Percentiles rank a stretch among this genome's conserved stretches.
Conservation (phyloP, 2,797 vertebrate genomes). For the Antrozous pallidus region DNA sequence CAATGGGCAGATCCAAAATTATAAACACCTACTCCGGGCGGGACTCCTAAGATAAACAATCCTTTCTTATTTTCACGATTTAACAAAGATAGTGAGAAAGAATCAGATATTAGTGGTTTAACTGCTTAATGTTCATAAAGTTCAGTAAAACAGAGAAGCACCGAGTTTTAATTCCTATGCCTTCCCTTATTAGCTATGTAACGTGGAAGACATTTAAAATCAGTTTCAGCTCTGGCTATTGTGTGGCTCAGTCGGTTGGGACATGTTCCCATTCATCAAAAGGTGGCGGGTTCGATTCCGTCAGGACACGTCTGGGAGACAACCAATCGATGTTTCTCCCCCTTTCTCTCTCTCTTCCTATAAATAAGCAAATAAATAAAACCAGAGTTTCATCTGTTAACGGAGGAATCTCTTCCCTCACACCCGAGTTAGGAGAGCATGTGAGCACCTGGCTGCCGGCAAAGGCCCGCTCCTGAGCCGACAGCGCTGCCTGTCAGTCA, state of each 20-base stretch:
- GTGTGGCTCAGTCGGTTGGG: not conserved
- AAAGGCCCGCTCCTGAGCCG: not conserved
- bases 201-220: slow-evolving; percentile 3
- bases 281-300: too few species aligned
- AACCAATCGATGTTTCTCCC: not conserved
- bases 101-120: not conserved
- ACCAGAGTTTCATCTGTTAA: not conserved
- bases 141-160: not conserved
- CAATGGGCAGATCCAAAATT: not conserved
- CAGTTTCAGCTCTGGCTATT: not conserved
- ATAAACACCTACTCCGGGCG: not conserved
- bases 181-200: not conserved
- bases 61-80: not conserved
- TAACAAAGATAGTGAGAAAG: not conserved
- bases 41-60: not conserved
- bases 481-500: not conserved
- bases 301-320: not conserved
- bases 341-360: not conserved
- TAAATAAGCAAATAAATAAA: not conserved
- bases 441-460: not conserved
- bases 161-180: not conserved
- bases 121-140: not conserved
- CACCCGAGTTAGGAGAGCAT: not conserved
- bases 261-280: not conserved
- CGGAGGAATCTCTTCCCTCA: not conserved